Conservation (phyloP, 2,888 invertebrate species). For the Dinocampus coccinellae region DNA sequence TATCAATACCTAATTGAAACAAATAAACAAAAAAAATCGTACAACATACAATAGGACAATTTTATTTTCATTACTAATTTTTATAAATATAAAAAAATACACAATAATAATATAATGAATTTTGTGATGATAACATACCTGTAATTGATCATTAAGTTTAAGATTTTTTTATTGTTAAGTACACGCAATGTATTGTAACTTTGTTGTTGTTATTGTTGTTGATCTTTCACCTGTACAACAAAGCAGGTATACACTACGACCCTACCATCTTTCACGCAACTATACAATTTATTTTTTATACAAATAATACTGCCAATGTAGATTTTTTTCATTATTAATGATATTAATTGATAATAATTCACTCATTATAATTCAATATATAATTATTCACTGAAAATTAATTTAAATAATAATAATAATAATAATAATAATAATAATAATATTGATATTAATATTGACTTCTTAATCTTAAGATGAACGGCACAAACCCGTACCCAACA, state of each 20-base stretch:
- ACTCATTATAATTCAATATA: too few species aligned
- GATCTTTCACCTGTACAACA: slow-evolving; percentile 10
- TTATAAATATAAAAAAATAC: neutral
- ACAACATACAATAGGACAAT: neutral
- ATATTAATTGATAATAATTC: too few species aligned
- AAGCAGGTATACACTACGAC: neutral
- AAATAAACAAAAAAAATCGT: neutral
- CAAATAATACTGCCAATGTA: neutral
- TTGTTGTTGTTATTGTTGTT: neutral
- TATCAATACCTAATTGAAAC: too few species aligned
- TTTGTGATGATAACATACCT: neutral
- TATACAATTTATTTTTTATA: slow-evolving; percentile 2
- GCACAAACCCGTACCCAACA: too few species aligned
- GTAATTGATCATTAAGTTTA: neutral
- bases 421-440: too few species aligned
- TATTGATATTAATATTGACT: neutral
- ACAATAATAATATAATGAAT: too few species aligned
- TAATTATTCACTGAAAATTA: too few species aligned
- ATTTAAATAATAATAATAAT: too few species aligned
- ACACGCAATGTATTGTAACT: neutral
- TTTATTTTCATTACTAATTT: neutral
- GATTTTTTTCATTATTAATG: neutral
- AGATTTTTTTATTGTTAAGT: neutral
- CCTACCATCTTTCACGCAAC: neutral
- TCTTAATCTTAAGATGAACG: neutral